Evolutionary conservation across 2,113 vertebrate species (phyloP).

Genomic region (Xiphophorus maculatus): DNA sequence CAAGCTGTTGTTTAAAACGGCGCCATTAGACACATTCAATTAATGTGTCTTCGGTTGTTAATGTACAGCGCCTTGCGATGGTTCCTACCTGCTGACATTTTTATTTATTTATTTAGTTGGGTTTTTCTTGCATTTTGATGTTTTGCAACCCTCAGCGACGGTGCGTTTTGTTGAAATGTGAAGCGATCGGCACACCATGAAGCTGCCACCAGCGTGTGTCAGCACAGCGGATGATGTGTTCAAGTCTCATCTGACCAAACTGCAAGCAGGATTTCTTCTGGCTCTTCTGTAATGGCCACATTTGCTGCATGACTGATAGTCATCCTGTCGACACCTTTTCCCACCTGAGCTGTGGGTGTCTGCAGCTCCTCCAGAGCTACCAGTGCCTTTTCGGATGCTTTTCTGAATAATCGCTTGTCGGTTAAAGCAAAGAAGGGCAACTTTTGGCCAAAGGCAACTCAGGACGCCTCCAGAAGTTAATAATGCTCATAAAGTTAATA

Average conservation of each 20-base stretch:
- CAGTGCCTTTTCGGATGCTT: too few relatives aligned
- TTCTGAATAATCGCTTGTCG: too few relatives aligned
- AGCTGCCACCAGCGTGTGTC: too few relatives aligned
- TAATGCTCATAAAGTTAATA: too few relatives aligned
- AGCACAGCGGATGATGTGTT: not conserved
- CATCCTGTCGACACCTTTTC: not conserved
- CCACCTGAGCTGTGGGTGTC: not conserved
- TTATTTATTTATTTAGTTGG: too few relatives aligned
- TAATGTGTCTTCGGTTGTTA: not conserved
- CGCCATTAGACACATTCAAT: constrained; percentile 4
- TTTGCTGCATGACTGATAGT: too few relatives aligned
- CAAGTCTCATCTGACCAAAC: not conserved
- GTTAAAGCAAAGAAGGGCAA: too few relatives aligned
- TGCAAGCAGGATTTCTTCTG: not conserved
- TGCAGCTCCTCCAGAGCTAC: too few relatives aligned
- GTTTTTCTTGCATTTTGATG: not conserved
- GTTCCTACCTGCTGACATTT: not conserved
- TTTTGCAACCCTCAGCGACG: not conserved
- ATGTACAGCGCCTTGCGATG: not conserved
- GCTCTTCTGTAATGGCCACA: not conserved
- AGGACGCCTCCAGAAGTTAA: too few relatives aligned
- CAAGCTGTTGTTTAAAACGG: constrained; percentile 4
- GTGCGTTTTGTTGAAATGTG: not conserved
- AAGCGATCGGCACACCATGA: not conserved
- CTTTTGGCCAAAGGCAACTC: too few relatives aligned